phyloP scores from a whole-genome alignment of 1,140 invertebrate genomes.

The Macrostomum lignano region DNA sequence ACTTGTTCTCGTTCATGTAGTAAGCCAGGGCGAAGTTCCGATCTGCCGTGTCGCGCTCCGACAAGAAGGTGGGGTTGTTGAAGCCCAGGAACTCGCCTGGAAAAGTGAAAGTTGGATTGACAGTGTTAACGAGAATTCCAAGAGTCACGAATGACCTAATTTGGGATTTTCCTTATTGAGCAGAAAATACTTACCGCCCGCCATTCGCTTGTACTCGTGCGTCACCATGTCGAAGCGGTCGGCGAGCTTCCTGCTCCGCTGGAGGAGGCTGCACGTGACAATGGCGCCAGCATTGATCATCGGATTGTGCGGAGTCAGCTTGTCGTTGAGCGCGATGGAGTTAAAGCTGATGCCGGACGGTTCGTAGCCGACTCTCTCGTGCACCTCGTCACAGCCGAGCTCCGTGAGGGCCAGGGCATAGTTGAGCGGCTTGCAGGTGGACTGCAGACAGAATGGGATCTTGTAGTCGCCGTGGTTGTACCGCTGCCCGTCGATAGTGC shows the following conservation, averaged over 20 bases:
- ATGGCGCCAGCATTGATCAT: conserved; percentile 93
- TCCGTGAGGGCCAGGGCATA: conserved; percentile 9
- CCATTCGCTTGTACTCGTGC: conserved; percentile 34
- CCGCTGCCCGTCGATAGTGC: conserved; percentile 64
- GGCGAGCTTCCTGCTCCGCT: conserved; percentile 24
- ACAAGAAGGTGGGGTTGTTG: conserved; percentile 51
- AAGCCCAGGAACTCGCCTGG: no score
- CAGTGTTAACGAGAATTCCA: no score
- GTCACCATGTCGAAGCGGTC: conserved; percentile 32
- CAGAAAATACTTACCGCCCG: no score
- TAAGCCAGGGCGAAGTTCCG: conserved; percentile 83
- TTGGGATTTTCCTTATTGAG: no score
- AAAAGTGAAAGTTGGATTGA: no score
- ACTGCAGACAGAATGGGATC: conserved; percentile 8
- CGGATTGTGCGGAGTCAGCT: conserved; percentile 84
- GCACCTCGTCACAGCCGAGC: conserved; percentile 16
- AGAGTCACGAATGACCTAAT: no score
- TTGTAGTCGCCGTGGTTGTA: conserved; percentile 7
- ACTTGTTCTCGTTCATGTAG: conserved; percentile 78
- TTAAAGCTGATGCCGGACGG: conserved; percentile 84
- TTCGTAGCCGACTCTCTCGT: conserved; percentile 36
- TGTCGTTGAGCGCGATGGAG: conserved; percentile 65
- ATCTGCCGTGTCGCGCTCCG: conserved; percentile 75
- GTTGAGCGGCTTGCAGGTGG: conserved; percentile 7
- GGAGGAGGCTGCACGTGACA: conserved; percentile 55